Percentiles rank a stretch among this genome's conserved stretches.
Conservation (phyloP, 2,113 vertebrate genomes). For the Daphoenositta chrysoptera region DNA sequence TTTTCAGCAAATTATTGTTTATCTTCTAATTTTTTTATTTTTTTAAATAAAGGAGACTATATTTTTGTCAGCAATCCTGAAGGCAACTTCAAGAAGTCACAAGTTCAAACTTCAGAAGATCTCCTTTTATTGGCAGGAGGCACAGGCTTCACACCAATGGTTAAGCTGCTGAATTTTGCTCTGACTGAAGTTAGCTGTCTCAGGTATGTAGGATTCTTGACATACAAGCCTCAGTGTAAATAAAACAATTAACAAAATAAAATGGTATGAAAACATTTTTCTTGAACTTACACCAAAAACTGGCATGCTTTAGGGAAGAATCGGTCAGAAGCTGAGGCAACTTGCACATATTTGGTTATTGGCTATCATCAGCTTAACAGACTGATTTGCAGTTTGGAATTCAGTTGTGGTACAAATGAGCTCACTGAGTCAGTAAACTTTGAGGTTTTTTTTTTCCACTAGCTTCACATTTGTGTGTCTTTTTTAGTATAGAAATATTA, state of each 20-base stretch:
- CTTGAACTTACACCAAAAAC: neutral
- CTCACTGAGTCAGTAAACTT: neutral
- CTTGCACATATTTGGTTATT: neutral
- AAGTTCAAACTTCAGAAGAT: constrained; percentile 79
- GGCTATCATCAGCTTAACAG: neutral
- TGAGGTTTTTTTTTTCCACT: neutral
- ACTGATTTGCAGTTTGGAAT: neutral
- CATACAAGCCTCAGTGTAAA: neutral
- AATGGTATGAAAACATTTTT: neutral
- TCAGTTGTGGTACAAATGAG: neutral
- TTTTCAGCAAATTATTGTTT: neutral
- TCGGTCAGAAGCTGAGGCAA: neutral
- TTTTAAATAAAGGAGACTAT: constrained; percentile 75
- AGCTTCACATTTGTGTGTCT: neutral
- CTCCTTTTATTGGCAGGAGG: constrained; percentile 90
- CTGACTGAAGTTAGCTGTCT: constrained; percentile 72
- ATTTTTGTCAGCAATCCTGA: constrained; percentile 84
- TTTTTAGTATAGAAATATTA: neutral
- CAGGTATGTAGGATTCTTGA: constrained; percentile 67
- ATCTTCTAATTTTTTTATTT: neutral
- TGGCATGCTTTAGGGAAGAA: neutral
- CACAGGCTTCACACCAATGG: constrained; percentile 95
- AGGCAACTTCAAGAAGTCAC: constrained; percentile 80
- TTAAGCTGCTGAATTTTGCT: constrained; percentile 79
- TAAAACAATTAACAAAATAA: neutral